Base-by-base conservation (phyloP, 1,140 invertebrate species). In the Druon quercuslanigerum region DNA sequence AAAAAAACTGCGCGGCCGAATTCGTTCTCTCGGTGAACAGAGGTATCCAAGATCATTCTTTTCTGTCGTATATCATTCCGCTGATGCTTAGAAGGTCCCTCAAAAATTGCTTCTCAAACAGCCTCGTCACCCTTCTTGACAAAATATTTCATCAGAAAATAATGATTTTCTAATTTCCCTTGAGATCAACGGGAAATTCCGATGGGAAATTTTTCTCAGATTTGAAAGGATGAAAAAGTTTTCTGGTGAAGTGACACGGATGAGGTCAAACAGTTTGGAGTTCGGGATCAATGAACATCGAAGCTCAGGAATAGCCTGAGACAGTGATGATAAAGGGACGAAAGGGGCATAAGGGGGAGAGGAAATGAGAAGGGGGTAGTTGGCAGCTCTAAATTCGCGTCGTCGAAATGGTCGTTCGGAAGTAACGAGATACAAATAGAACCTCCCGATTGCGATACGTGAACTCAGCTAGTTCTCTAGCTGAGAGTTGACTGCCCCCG, bases 361-460 rank as follows among this genome's bases (percentile, higher is more conserved):
- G 75, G 77, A 71, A 80, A 66, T 20, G 57, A 25, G 25, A 66
- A 33, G 57, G 25, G 57, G 57, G 20, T 66, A 80, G 73, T 77
- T 78, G 79, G 79, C 79, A 79, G 73, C 75, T 84, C 82, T 84
- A 83, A 82, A 82, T 82, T 80, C 78, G 79, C 79, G 77, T 52
- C 75, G 75, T 72, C 76, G 80, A 83, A 83, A 79, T 79, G 81
- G 73, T 77, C 72, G 81, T 81, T 89, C 78, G 85, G 85, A 83
- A 89, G 86, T 88, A 88, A 87, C 84, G 83, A 88, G 86, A 87
- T 87, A 88, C 87, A 87, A 88, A 88, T 88, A 88, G 86, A 87
- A 87, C 82, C 82, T 84, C 81, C 82, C 83, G 82, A 84, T 84
- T 83, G 84, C 78, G 76, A 78, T 79, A 74, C 76, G 71, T 76